Conservation (phyloP, 2,888 invertebrate species). For the Leptopilina syphax region DNA sequence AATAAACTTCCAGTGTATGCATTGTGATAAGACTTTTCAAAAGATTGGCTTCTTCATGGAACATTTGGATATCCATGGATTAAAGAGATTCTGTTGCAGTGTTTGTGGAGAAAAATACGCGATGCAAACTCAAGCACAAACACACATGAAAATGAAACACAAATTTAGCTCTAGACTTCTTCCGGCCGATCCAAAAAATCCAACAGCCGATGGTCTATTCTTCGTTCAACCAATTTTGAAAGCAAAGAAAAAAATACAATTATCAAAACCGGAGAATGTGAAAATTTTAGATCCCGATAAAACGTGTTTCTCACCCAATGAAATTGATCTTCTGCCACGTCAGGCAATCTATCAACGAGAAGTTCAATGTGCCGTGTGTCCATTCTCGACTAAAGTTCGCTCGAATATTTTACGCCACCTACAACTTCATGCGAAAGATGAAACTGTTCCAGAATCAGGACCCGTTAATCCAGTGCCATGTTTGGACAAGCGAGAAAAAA, state of each 20-base stretch:
- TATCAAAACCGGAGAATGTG: conserved; percentile 52
- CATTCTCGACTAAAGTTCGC: conserved; percentile 84
- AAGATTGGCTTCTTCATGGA: conserved; percentile 77
- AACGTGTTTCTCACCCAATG: conserved; percentile 79
- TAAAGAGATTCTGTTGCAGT: conserved; percentile 80
- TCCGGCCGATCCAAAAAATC: conserved; percentile 77
- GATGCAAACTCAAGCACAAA: conserved; percentile 66
- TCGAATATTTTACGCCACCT: conserved; percentile 86
- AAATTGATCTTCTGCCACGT: conserved; percentile 82
- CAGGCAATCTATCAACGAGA: conserved; percentile 81
- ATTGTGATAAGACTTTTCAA: conserved; percentile 78
- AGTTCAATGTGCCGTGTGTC: conserved; percentile 83
- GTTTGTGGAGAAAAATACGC: conserved; percentile 78
- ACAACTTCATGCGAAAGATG: conserved; percentile 81
- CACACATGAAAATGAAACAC: conserved; percentile 80
- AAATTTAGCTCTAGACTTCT: conserved; percentile 74
- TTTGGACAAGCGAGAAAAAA: conserved; percentile 85
- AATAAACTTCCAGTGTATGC: conserved; percentile 66
- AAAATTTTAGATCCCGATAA: conserved; percentile 63
- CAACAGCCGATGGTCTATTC: conserved; percentile 78
- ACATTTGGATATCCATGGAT: conserved; percentile 81
- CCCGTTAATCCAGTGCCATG: conserved; percentile 91
- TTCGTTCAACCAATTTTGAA: conserved; percentile 75
- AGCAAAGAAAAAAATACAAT: conserved; percentile 55
- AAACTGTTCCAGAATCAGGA: conserved; percentile 82